Percentiles rank a stretch among this genome's conserved stretches.
These are phyloP conservation scores for Cecropterus lyciades DNA, from an alignment of 1,140 invertebrate species.

Conservation along the genomic window DNA sequence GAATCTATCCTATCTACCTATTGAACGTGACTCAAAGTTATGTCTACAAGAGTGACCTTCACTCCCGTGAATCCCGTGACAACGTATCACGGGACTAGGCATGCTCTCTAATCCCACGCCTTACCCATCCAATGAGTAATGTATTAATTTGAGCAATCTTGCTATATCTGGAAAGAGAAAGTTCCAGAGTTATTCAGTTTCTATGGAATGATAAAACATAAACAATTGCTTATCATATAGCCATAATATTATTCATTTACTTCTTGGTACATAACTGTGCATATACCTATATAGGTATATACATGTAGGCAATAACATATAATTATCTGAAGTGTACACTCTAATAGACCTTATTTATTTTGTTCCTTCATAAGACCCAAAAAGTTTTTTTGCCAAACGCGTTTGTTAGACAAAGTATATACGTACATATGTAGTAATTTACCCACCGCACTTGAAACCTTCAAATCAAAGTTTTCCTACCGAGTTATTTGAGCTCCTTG, in stretches of 20 bases:
- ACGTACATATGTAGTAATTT: too few relatives aligned
- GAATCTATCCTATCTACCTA: background rate
- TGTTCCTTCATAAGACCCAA: background rate
- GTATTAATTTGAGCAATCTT: background rate
- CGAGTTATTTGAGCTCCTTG: background rate
- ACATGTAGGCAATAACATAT: background rate
- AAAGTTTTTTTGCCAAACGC: too few relatives aligned
- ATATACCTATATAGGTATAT: background rate
- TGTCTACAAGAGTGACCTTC: background rate
- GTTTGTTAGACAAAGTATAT: too few relatives aligned
- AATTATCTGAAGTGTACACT: background rate
- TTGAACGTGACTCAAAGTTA: background rate
- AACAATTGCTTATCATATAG: background rate
- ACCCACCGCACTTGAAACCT: too few relatives aligned
- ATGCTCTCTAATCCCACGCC: background rate
- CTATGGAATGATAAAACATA: background rate
- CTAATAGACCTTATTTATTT: background rate
- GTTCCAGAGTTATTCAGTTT: background rate
- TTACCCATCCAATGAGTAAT: background rate
- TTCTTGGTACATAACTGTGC: background rate
- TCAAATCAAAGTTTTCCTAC: background rate
- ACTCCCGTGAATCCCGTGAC: slow-evolving; percentile 2
- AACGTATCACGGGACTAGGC: slow-evolving; percentile 5
- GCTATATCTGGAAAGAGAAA: slow-evolving; percentile 5
- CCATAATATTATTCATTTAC: slow-evolving; percentile 1